Evolutionary conservation across 2,797 vertebrate species (phyloP), one percentile per base, ranked within the genome.

Genomic region (Sphenodon punctatus): DNA sequence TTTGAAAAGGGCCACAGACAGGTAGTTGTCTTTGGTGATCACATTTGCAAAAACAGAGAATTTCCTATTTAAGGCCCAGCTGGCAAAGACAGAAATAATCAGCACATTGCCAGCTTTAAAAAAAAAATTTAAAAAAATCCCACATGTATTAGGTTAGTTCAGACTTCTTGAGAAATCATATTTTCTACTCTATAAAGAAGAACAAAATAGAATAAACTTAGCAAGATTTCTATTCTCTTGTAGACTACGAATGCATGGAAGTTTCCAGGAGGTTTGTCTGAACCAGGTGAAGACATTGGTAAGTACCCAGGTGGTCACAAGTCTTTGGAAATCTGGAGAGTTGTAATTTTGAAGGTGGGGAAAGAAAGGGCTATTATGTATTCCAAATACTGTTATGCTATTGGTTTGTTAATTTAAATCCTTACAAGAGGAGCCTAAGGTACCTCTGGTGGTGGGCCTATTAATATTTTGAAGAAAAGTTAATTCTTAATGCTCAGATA

Each of bases 281-380:
- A 99, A 89, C 97, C 96, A 8, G 97, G 97, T 76, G 98, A 99
- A 95, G 97, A 99, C 86, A 97, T 99, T 0, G 97, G 98, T 99
- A 89, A 96, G 97, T 96, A 92, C 82, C 48, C 30, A 59, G 42
- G 34, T 53, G 27, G 10, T 43, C 6, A 56, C 27, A 77, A 70
- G 30, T 43, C 25, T 14, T 22, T 27, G 39, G 65, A 79, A 84
- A 67, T 14, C 27, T 42, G 59, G 4, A 0, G 30, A 32, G 27
- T 56, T 34, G n/a, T n/a, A n/a, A n/a, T n/a, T n/a, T n/a, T n/a
- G n/a, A n/a, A n/a, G n/a, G n/a, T n/a, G n/a, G n/a, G n/a, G n/a
- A n/a, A n/a, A n/a, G n/a, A n/a, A n/a, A n/a, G n/a, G n/a, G n/a
- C n/a, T n/a, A n/a, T n/a, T n/a, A n/a, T n/a, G n/a, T n/a, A n/a